Evolutionary conservation across 2,113 vertebrate species (phyloP).

Genomic region (Thomomys bottae): DNA sequence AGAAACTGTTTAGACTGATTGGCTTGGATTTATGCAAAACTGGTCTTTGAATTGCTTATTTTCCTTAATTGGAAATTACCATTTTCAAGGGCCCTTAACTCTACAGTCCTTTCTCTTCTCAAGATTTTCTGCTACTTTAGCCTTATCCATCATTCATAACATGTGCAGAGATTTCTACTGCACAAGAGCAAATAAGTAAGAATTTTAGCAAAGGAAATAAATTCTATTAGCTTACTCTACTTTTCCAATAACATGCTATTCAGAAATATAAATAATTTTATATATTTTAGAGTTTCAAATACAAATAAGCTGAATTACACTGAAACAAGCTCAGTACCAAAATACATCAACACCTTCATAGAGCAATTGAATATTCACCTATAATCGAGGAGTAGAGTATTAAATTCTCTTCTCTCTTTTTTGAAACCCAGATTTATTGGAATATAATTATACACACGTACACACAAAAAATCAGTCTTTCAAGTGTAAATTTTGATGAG

Average conservation of each 20-base stretch:
- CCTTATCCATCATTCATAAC: conserved; percentile 57
- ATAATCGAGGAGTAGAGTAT: conserved; percentile 22
- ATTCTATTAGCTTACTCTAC: conserved; percentile 38
- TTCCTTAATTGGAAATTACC: conserved; percentile 65
- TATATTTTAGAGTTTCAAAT: conserved; percentile 35
- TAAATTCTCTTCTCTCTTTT: neutral
- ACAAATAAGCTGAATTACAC: conserved; percentile 58
- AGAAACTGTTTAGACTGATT: conserved; percentile 28
- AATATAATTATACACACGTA: conserved; percentile 16
- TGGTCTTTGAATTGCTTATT: conserved; percentile 58
- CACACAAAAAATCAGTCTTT: conserved; percentile 14
- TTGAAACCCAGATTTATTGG: conserved; percentile 48
- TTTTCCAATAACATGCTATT: conserved; percentile 58
- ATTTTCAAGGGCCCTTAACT: conserved; percentile 73
- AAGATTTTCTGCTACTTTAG: conserved; percentile 61
- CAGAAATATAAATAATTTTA: conserved; percentile 49
- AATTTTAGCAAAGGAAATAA: conserved; percentile 61
- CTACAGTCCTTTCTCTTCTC: conserved; percentile 36
- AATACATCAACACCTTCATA: conserved; percentile 54
- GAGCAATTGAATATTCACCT: conserved; percentile 37
- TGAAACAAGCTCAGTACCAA: conserved; percentile 54
- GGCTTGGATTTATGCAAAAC: conserved; percentile 54
- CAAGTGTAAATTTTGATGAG: conserved; percentile 8
- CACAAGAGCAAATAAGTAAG: conserved; percentile 55
- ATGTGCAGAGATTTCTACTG: conserved; percentile 47